Conservation (phyloP, 2,797 vertebrate genomes). For the Eulemur mongoz region DNA sequence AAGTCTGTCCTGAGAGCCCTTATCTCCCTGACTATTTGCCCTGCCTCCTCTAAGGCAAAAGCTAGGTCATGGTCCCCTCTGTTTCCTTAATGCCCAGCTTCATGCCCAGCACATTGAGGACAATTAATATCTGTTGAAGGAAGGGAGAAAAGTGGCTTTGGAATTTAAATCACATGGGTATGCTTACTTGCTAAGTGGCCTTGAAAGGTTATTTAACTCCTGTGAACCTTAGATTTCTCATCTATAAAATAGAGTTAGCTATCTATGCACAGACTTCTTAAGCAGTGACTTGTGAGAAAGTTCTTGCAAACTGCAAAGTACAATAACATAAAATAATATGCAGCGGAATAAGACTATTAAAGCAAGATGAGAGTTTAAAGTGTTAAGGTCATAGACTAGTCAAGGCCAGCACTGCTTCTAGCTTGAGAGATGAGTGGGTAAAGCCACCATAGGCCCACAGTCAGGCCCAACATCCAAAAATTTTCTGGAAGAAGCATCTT, state of each 20-base stretch:
- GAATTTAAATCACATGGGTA: background rate
- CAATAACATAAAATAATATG: constrained; percentile 11
- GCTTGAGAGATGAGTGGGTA: background rate
- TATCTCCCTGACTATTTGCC: background rate
- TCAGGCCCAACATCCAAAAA: background rate
- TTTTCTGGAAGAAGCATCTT: constrained; percentile 23
- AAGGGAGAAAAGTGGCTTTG: background rate
- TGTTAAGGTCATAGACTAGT: background rate
- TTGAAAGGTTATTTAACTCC: constrained; percentile 27
- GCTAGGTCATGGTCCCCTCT: background rate
- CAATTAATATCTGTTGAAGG: background rate
- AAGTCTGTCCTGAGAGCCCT: background rate
- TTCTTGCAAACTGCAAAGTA: constrained; percentile 21
- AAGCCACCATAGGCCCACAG: background rate
- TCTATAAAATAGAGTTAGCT: background rate
- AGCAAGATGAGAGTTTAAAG: background rate
- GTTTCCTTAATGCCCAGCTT: background rate
- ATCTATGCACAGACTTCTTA: background rate
- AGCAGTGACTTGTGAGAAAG: background rate
- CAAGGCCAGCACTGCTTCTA: background rate
- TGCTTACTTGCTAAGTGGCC: background rate
- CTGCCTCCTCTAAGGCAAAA: constrained; percentile 8
- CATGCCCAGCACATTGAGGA: background rate
- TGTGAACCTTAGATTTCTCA: background rate
- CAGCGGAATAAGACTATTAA: background rate